Evolutionary conservation across 2,888 invertebrate species (phyloP).

Genomic region (Cephonodes hylas): DNA sequence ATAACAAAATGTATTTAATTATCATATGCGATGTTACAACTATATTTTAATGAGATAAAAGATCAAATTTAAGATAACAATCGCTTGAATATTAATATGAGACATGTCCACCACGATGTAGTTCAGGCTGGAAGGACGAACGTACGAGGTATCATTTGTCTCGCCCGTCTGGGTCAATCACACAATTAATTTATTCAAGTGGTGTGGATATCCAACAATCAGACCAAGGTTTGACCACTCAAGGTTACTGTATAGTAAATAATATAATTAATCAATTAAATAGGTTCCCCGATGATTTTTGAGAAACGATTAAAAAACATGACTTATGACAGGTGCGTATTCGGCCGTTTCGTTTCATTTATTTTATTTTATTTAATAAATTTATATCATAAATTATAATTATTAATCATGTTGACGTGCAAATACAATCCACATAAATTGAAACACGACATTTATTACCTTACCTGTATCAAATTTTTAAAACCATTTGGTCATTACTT

Average conservation of each 20-base stretch:
- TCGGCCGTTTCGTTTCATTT: not conserved
- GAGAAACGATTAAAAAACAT: not conserved
- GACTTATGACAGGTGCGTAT: not conserved
- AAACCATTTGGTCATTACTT: not conserved
- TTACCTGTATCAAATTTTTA: not conserved
- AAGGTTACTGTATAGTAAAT: constrained; percentile 3
- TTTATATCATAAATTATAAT: not conserved
- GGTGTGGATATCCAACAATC: not conserved
- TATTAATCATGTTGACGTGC: not conserved
- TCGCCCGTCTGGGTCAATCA: not conserved
- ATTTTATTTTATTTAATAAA: not conserved
- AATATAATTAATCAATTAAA: constrained; percentile 11
- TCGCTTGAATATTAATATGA: not conserved
- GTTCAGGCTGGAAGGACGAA: not conserved
- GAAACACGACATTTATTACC: not conserved
- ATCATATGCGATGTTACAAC: not conserved
- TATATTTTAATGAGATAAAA: not conserved
- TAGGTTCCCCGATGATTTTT: not conserved
- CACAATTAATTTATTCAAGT: not conserved
- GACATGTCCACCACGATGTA: not conserved
- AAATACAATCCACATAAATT: not conserved
- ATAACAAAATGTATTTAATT: not conserved
- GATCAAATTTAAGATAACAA: not conserved
- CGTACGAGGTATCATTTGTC: constrained; percentile 3
- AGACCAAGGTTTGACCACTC: not conserved